phyloP scores from a whole-genome alignment of 2,113 vertebrate species.

The Clarias magur region DNA sequence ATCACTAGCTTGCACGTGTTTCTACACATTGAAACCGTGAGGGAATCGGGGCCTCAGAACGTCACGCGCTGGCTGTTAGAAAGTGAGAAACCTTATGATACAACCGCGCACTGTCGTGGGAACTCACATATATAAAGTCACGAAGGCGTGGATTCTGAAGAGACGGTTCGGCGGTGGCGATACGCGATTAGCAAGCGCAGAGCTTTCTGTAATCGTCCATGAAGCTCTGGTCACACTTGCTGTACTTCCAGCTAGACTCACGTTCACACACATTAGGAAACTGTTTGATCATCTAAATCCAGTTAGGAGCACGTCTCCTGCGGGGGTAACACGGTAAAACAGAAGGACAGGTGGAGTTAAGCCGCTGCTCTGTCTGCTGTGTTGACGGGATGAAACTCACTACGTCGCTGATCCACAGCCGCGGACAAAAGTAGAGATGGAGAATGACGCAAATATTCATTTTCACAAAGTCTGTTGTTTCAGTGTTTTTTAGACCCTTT shows the following conservation, averaged over 20 bases:
- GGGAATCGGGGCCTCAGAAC: background rate
- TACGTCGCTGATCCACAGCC: background rate
- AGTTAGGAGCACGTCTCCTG: background rate
- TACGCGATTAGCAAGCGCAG: background rate
- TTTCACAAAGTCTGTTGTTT: no score
- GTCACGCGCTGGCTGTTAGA: background rate
- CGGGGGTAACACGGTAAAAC: background rate
- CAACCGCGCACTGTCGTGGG: background rate
- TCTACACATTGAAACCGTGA: background rate
- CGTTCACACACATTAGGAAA: conserved; percentile 6
- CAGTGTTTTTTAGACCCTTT: no score
- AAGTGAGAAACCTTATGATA: background rate
- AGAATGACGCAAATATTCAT: no score
- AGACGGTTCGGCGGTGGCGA: background rate
- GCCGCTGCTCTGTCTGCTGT: background rate
- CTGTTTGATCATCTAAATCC: conserved; percentile 25
- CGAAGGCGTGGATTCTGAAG: background rate
- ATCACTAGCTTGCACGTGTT: conserved; percentile 15
- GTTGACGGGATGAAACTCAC: background rate
- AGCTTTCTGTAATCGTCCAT: background rate
- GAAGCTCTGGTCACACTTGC: conserved; percentile 1
- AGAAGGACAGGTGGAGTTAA: conserved; percentile 16
- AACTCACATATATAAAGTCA: background rate
- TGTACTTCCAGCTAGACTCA: background rate
- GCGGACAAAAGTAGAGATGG: no score